Percentiles rank a stretch among this genome's conserved stretches.
These are phyloP conservation scores for Carassius carassius DNA, from an alignment of 2,113 vertebrate species.

Conservation along the genomic window DNA sequence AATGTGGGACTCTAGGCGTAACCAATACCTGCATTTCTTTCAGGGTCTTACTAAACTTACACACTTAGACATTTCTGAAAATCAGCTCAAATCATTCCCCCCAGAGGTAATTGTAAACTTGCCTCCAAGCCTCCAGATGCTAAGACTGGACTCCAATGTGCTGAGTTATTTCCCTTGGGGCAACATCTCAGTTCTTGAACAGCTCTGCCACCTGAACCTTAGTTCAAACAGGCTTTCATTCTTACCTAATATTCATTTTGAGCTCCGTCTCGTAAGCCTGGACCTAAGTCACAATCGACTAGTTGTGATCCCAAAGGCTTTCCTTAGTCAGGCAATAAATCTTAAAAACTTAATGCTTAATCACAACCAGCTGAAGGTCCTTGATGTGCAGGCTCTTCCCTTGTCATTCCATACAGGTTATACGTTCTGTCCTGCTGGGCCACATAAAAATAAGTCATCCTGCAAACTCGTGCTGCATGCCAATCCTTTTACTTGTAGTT, in stretches of 20 bases:
- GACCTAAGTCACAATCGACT: constrained; percentile 80
- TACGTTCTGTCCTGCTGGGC: background rate
- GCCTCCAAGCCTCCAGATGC: constrained; percentile 64
- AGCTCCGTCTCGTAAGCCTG: constrained; percentile 63
- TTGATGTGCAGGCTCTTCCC: constrained; percentile 66
- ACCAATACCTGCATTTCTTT: constrained; percentile 74
- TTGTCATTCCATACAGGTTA: constrained; percentile 58
- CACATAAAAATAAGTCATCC: constrained; percentile 18
- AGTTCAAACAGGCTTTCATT: constrained; percentile 69
- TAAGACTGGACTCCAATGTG: constrained; percentile 69
- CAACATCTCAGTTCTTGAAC: constrained; percentile 67
- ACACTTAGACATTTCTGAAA: constrained; percentile 77
- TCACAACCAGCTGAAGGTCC: constrained; percentile 72
- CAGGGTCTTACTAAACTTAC: constrained; percentile 72
- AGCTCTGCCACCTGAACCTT: constrained; percentile 72
- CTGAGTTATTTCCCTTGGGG: constrained; percentile 75
- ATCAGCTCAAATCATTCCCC: constrained; percentile 66
- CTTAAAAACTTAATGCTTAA: constrained; percentile 68
- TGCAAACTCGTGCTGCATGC: constrained; percentile 71
- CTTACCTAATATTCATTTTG: constrained; percentile 65
- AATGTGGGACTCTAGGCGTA: constrained; percentile 72
- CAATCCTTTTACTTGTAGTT: constrained; percentile 82
- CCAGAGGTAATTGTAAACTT: constrained; percentile 65
- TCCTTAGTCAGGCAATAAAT: constrained; percentile 65
- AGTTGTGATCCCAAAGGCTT: constrained; percentile 68